Percentiles rank a stretch among this genome's conserved stretches.
These are phyloP conservation scores for Amblyraja radiata DNA, from an alignment of 2,797 vertebrate species.

Conservation along the genomic window DNA sequence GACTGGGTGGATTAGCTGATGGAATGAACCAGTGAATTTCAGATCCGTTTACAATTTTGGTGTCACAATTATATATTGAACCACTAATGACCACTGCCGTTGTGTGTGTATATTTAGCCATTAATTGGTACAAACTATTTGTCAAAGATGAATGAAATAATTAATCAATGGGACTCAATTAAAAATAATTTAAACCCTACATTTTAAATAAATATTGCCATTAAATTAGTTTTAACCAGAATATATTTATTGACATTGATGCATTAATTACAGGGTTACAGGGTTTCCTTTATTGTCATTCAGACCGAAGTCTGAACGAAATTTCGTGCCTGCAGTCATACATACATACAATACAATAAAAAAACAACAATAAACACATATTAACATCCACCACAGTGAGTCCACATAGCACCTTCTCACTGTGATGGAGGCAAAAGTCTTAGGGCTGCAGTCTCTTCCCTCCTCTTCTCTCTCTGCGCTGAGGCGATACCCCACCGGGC, in stretches of 20 bases:
- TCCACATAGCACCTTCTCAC: too few species aligned
- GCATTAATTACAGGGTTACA: not conserved
- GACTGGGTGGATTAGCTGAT: not conserved
- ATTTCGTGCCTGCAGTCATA: too few species aligned
- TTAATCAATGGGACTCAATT: not conserved
- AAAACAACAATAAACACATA: too few species aligned
- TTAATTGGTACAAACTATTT: not conserved
- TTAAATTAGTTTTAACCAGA: not conserved
- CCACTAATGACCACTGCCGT: too few species aligned
- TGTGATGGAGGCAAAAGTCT: too few species aligned
- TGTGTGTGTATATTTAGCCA: not conserved
- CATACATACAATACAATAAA: too few species aligned
- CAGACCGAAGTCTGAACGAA: too few species aligned
- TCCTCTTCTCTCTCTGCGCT: too few species aligned
- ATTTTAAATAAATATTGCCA: not conserved
- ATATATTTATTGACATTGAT: not conserved
- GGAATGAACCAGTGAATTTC: conserved; percentile 8
- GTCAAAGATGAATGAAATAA: not conserved
- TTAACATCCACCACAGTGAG: too few species aligned
- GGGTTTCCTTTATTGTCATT: too few species aligned
- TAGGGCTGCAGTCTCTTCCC: too few species aligned
- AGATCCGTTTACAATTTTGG: not conserved
- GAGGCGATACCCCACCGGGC: too few species aligned
- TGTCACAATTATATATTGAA: not conserved
- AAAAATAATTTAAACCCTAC: not conserved